Conservation (phyloP, 2,113 vertebrate species). For the Clinocottus analis region DNA sequence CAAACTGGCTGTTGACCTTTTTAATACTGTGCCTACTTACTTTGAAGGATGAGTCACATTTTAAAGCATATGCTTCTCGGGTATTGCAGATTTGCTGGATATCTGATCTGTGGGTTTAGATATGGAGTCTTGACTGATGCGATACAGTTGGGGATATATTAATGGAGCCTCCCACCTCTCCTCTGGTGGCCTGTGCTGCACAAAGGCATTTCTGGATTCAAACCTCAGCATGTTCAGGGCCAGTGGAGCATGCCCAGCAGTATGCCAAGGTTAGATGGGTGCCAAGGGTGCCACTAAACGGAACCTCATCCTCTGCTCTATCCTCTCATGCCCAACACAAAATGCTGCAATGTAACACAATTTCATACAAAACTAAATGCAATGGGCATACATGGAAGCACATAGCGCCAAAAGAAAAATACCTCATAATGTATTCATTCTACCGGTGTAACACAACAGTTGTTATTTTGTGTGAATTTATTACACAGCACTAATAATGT, state of each 20-base stretch:
- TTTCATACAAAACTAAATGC: conserved; percentile 45
- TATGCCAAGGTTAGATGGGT: conserved; percentile 82
- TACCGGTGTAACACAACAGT: background rate
- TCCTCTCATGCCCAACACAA: conserved; percentile 62
- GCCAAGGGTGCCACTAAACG: conserved; percentile 81
- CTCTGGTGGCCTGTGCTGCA: conserved; percentile 75
- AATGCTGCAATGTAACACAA: conserved; percentile 62
- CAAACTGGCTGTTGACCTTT: conserved; percentile 24
- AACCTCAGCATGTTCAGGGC: conserved; percentile 82
- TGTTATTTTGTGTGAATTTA: conserved; percentile 14
- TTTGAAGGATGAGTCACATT: conserved; percentile 26
- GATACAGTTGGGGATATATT: conserved; percentile 66
- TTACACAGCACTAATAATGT: conserved; percentile 45
- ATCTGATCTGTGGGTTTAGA: conserved; percentile 54
- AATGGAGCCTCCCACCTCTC: conserved; percentile 65
- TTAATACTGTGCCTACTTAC: conserved; percentile 14
- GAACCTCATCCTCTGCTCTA: conserved; percentile 72
- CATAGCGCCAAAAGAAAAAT: conserved; percentile 26
- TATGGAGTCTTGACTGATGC: conserved; percentile 51
- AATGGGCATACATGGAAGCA: conserved; percentile 17
- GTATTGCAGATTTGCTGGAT: conserved; percentile 20
- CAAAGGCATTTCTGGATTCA: conserved; percentile 81
- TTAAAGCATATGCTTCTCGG: conserved; percentile 24
- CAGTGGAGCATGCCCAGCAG: conserved; percentile 78
- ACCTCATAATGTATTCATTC: background rate